phyloP scores from a whole-genome alignment of 2,888 invertebrate genomes.

The Noctua fimbriata region DNA sequence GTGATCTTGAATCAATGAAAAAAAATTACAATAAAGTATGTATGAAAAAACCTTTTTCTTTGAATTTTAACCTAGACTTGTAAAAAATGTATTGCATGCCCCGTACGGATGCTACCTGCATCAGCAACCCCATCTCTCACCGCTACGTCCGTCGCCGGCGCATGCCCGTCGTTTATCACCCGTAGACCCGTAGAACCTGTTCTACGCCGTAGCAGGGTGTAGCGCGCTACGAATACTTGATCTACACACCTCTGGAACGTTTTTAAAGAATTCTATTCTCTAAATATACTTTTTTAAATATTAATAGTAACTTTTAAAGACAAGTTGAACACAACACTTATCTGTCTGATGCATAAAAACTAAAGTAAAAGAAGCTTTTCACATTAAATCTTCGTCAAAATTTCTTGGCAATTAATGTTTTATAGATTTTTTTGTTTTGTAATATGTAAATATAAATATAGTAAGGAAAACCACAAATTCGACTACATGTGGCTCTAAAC shows the following conservation, averaged over 20 bases:
- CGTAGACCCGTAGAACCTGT: conserved; percentile 12
- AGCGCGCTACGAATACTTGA: conserved; percentile 13
- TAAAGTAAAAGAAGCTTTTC: background rate
- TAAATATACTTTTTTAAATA: background rate
- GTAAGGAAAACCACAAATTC: too few relatives aligned
- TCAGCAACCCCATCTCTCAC: conserved; percentile 1
- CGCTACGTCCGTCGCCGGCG: conserved; percentile 11
- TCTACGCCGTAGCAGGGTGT: conserved; percentile 41
- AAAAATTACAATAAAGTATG: background rate
- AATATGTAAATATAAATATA: too few relatives aligned
- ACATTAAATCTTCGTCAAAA: background rate
- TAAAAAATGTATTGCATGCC: background rate
- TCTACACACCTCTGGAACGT: background rate
- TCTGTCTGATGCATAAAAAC: background rate
- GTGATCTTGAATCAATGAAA: background rate
- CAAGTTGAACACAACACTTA: background rate
- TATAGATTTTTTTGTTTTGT: too few relatives aligned
- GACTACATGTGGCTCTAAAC: too few relatives aligned
- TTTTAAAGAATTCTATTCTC: background rate
- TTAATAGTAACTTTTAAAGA: background rate
- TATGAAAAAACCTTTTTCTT: background rate
- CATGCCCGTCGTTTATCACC: conserved; percentile 15
- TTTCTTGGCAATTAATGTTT: background rate
- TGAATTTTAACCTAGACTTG: background rate
- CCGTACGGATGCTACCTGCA: conserved; percentile 8